Evolutionary conservation across 2,888 invertebrate genomes (phyloP).

Genomic region (Atethmia centrago): DNA sequence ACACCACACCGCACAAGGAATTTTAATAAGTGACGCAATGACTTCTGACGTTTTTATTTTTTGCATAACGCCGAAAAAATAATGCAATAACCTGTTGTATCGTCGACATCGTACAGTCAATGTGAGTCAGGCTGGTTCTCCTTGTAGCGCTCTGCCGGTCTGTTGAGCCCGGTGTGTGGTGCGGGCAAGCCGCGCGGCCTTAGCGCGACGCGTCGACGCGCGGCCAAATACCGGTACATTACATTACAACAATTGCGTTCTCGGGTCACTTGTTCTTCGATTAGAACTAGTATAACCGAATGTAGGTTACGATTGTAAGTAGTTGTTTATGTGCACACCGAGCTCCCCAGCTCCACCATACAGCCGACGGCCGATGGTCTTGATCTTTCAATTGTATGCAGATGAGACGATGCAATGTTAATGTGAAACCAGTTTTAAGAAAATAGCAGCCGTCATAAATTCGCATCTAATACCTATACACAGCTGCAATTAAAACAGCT

Average conservation of each 20-base stretch:
- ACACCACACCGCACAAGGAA: constrained; percentile 70
- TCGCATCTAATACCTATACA: constrained; percentile 52
- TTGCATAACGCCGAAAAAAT: constrained; percentile 78
- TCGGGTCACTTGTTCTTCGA: constrained; percentile 63
- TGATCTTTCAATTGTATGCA: constrained; percentile 68
- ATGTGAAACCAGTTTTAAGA: constrained; percentile 55
- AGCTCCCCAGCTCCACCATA: constrained; percentile 4
- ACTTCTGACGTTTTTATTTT: constrained; percentile 78
- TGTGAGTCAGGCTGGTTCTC: constrained; percentile 73
- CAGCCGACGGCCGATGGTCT: constrained; percentile 50
- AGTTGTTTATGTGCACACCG: constrained; percentile 43
- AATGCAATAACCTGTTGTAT: constrained; percentile 80
- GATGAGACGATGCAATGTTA: constrained; percentile 59
- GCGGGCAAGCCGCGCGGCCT: constrained; percentile 15
- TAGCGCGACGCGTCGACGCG: constrained; percentile 1
- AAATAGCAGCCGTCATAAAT: constrained; percentile 52
- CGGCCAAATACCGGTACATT: constrained; percentile 54
- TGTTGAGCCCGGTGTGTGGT: constrained; percentile 16
- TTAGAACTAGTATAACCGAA: constrained; percentile 57
- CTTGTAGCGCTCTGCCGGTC: constrained; percentile 58
- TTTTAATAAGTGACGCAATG: constrained; percentile 85
- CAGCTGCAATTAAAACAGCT: constrained; percentile 78
- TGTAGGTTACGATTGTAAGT: constrained; percentile 65
- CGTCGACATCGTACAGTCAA: constrained; percentile 68
- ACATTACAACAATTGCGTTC: constrained; percentile 56